Conservation (phyloP, 30 jellyfish, hydroid and myxozoan species). For the Aurelia sp. region DNA sequence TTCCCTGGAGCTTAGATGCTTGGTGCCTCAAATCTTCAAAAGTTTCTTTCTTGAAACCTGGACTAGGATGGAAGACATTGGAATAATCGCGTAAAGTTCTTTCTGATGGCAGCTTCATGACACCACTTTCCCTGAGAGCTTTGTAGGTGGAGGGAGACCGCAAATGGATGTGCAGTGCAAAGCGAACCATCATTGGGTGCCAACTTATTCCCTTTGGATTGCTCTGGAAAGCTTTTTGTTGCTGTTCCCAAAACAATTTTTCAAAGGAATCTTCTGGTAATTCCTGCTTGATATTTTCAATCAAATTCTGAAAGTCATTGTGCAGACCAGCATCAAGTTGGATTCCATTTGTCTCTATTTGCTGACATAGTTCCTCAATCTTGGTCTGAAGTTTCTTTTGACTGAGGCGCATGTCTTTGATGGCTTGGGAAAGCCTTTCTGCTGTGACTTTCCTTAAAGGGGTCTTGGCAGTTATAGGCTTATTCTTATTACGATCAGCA, state of each 20-base stretch:
- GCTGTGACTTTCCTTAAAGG: slow-evolving; percentile 49
- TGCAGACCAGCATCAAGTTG: slow-evolving; percentile 55
- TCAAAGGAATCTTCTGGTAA: slow-evolving; percentile 52
- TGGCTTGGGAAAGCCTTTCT: slow-evolving; percentile 43
- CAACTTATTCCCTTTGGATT: slow-evolving; percentile 51
- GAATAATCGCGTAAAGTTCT: slow-evolving; percentile 51
- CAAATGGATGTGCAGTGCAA: slow-evolving; percentile 42
- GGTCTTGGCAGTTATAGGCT: slow-evolving; percentile 36
- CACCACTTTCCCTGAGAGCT: slow-evolving; percentile 35
- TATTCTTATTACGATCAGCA: slow-evolving; percentile 19
- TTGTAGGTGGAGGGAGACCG: slow-evolving; percentile 53
- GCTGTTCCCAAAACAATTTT: slow-evolving; percentile 60
- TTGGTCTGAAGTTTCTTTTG: slow-evolving; percentile 29
- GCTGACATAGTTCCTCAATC: slow-evolving; percentile 42
- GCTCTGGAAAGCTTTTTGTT: slow-evolving; percentile 49
- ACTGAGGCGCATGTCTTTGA: slow-evolving; percentile 19
- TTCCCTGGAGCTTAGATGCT: slow-evolving; percentile 1
- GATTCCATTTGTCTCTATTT: slow-evolving; percentile 26
- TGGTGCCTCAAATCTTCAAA: not conserved
- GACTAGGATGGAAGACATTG: not conserved
- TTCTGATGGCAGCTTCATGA: slow-evolving; percentile 49
- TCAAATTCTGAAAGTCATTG: slow-evolving; percentile 33
- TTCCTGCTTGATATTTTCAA: slow-evolving; percentile 26
- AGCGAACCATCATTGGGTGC: slow-evolving; percentile 65
- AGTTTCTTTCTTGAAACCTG: not conserved